Evolutionary conservation across 2,797 vertebrate species (phyloP).

Genomic region (Fratercula arctica): DNA sequence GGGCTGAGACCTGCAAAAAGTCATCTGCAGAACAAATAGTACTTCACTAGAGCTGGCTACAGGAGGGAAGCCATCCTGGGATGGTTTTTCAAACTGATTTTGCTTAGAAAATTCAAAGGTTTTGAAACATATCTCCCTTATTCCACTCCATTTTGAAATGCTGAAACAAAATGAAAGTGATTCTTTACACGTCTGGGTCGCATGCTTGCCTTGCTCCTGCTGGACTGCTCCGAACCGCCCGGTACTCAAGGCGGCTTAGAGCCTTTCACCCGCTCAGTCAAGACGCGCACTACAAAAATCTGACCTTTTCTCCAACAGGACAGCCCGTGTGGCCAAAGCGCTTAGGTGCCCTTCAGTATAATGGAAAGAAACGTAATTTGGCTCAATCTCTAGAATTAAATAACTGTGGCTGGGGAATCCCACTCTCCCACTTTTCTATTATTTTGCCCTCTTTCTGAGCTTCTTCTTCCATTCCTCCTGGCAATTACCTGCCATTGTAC

Average conservation of each 20-base stretch:
- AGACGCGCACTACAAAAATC: neutral
- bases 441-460: neutral
- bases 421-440: neutral
- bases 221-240: neutral
- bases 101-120: neutral
- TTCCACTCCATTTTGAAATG: neutral
- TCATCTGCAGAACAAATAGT: neutral
- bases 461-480: neutral
- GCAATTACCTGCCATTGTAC: neutral
- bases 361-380: neutral
- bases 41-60: neutral
- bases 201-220: neutral
- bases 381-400: neutral
- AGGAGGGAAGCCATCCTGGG: neutral
- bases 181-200: neutral
- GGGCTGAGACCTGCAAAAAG: constrained; percentile 10
- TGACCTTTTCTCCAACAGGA: neutral
- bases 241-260: neutral
- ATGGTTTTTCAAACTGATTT: neutral
- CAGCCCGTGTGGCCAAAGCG: neutral
- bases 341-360: neutral
- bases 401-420: neutral
- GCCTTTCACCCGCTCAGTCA: neutral
- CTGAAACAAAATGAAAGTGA: neutral
- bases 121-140: neutral